Evolutionary conservation across 2,113 vertebrate species (phyloP).

Genomic region (Phalacrocorax brasilianus): DNA sequence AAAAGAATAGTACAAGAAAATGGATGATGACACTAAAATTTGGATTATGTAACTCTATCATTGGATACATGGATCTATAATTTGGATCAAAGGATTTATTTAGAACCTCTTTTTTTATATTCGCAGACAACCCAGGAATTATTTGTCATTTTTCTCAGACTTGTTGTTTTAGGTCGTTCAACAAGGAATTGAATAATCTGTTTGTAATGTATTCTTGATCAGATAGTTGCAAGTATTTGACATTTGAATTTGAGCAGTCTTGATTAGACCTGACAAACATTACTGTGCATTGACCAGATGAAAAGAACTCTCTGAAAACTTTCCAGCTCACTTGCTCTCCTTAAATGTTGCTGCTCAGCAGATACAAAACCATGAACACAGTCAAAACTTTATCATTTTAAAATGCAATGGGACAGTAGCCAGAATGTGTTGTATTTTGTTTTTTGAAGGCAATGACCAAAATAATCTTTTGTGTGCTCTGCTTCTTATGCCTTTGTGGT

Average conservation of each 20-base stretch:
- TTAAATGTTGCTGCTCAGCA: neutral
- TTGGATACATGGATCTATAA: neutral
- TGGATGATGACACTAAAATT: neutral
- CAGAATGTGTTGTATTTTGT: neutral
- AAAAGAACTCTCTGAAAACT: neutral
- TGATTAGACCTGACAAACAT: neutral
- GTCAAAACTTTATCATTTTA: neutral
- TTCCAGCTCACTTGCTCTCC: neutral
- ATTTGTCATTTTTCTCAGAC: neutral
- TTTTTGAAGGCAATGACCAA: neutral
- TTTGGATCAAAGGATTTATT: neutral
- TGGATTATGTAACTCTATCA: neutral
- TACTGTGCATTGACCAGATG: neutral
- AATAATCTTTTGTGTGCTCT: neutral
- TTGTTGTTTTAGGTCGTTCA: neutral
- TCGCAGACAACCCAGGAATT: neutral
- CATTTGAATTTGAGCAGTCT: neutral
- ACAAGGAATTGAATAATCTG: neutral
- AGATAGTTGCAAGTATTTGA: neutral
- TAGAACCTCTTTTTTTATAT: neutral
- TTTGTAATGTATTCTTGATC: neutral
- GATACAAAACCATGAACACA: neutral
- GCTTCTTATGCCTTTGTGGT: slow-evolving; percentile 5
- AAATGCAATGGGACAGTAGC: neutral
- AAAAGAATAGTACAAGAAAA: slow-evolving; percentile 11